Evolutionary conservation across 2,113 vertebrate species (phyloP), one percentile per base, ranked within the genome.

Genomic region (Halichoerus grypus): DNA sequence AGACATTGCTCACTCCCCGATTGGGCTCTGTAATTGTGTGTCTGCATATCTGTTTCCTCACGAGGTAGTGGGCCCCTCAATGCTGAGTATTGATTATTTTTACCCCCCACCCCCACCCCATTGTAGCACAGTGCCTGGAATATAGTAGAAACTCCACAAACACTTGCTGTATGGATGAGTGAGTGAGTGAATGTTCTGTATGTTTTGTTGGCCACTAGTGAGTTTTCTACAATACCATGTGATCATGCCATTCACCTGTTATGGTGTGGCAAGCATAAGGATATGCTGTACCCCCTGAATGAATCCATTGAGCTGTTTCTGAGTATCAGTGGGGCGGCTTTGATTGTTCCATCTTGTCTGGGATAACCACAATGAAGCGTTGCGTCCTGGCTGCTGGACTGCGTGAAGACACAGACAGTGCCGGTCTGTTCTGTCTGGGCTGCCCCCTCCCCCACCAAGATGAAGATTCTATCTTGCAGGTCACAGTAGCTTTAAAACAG

Each of bases 351-450:
- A 0, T 72, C 22, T 13, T n/a, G 71, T 55, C 31, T 49, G 28
- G 61, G 67, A 31, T 12, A 79, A 65, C 7, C 33, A 16, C 21
- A 8, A 4, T 3, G 33, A 53, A 71, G 18, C 16, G 9, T n/a
- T 57, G 39, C 28, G 5, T 53, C 33, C 79, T 51, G 53, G 22
- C 21, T 87, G 53, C n/a, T 4, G 49, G 61, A 2, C 46, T 14
- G 33, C n/a, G 2, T 65, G 21, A 39, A 67, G 69, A 49, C 22
- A 39, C 15, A 82, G 65, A 26, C 77, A 19, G 9, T 9, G 3
- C 49, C 53, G n/a, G 31, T 46, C 5, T 5, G 0, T 18, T 4
- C 5, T 15, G 1, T 21, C 55, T 10, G 21, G 11, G 4, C 7
- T 22, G 19, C 67, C 61, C 51, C 19, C 13, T 4, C 2, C 26